Evolutionary conservation across 1,140 invertebrate genomes (phyloP).

Genomic region (Calosoma granatense): DNA sequence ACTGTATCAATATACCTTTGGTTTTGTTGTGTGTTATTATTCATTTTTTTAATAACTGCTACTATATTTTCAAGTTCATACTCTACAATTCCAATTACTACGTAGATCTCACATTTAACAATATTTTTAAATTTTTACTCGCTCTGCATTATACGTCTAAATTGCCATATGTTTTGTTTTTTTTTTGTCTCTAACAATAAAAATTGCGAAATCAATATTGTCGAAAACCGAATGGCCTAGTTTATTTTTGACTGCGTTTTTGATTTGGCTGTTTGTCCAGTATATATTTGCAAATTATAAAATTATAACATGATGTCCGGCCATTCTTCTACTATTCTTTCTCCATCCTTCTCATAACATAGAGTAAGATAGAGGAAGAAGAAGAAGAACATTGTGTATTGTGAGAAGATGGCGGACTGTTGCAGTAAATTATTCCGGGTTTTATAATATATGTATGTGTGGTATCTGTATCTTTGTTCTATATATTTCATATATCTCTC

Average conservation of each 20-base stretch:
- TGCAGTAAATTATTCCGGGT: too few relatives aligned
- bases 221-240: conserved; percentile 1
- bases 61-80: conserved; percentile 19
- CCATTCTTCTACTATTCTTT: too few relatives aligned
- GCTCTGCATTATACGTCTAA: conserved; percentile 17
- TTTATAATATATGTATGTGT: too few relatives aligned
- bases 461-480: too few relatives aligned
- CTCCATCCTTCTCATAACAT: too few relatives aligned
- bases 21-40: background rate
- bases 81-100: conserved; percentile 27
- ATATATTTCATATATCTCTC: too few relatives aligned
- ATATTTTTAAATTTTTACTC: conserved; percentile 19
- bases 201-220: conserved; percentile 6
- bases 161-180: conserved; percentile 15
- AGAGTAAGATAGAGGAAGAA: too few relatives aligned
- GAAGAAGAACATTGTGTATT: too few relatives aligned
- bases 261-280: conserved; percentile 23
- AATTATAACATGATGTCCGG: too few relatives aligned
- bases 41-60: conserved; percentile 13
- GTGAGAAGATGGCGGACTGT: too few relatives aligned
- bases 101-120: conserved; percentile 28
- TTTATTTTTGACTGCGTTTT: background rate
- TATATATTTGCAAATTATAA: conserved; percentile 18
- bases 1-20: too few relatives aligned
- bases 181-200: conserved; percentile 7